phyloP scores from a whole-genome alignment of 2,888 invertebrate species.

The Limnephilus auricula region DNA sequence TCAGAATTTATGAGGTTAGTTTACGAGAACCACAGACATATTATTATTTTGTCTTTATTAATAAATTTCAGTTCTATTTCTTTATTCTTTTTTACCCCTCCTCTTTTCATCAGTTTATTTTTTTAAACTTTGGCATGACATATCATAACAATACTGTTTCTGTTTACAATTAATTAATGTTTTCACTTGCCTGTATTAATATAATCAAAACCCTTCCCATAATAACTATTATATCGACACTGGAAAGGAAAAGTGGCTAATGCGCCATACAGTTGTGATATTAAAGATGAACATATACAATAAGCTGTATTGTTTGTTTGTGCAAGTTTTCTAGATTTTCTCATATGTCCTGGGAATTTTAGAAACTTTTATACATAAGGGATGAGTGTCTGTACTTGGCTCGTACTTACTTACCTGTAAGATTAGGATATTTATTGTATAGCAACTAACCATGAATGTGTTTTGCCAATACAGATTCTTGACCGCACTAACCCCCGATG shows the following conservation, averaged over 20 bases:
- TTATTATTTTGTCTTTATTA: too few species aligned
- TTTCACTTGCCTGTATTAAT: neutral
- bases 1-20: too few species aligned
- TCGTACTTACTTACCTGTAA: neutral
- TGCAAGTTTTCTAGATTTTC: too few species aligned
- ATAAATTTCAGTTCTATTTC: neutral
- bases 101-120: neutral
- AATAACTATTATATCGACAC: too few species aligned
- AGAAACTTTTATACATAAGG: neutral
- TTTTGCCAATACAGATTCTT: constrained; percentile 73
- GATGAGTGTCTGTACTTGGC: neutral
- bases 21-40: too few species aligned
- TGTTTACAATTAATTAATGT: neutral
- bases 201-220: neutral
- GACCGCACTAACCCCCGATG: constrained; percentile 78
- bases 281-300: too few species aligned
- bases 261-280: too few species aligned
- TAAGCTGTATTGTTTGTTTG: too few species aligned
- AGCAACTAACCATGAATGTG: neutral
- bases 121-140: neutral
- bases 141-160: neutral
- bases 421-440: neutral
- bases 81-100: neutral
- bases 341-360: too few species aligned
- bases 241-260: too few species aligned